Conservation (phyloP, 2,113 vertebrate species). For the Ranitomeya variabilis region DNA sequence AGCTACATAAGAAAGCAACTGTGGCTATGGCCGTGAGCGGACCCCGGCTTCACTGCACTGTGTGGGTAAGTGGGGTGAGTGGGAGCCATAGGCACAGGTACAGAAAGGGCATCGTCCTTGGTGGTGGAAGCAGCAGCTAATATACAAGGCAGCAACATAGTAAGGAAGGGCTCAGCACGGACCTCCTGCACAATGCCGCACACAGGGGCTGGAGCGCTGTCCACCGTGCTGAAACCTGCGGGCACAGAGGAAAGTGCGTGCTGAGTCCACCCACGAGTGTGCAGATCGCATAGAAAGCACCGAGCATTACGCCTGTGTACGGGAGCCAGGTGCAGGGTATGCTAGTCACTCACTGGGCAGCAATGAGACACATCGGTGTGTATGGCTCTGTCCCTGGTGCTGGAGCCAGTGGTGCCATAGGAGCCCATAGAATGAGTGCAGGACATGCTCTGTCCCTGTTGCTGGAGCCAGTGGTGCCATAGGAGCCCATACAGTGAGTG, state of each 20-base stretch:
- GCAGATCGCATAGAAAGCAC: background rate
- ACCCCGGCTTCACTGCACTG: background rate
- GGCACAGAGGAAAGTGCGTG: too few species aligned
- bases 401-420: conserved; percentile 58
- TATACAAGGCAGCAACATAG: background rate
- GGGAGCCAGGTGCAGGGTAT: background rate
- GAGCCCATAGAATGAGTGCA: background rate
- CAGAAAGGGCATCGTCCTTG: background rate
- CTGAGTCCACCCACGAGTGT: background rate
- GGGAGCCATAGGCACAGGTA: background rate
- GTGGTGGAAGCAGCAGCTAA: background rate
- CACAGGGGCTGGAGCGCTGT: background rate
- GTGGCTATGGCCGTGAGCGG: conserved; percentile 23
- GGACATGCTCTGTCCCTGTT: too few species aligned
- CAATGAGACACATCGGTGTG: background rate
- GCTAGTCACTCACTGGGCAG: background rate
- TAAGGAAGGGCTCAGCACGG: background rate
- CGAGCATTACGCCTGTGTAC: background rate
- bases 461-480: too few species aligned
- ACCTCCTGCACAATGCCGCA: background rate
- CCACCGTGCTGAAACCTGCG: background rate
- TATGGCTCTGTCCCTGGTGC: conserved; percentile 63
- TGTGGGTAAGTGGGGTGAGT: conserved; percentile 26
- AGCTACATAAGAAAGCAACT: conserved; percentile 26
- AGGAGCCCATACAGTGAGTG: too few species aligned